These are phyloP conservation scores for Apamea epomidion DNA, from an alignment of 2,888 invertebrate genomes.

Conservation along the genomic window DNA sequence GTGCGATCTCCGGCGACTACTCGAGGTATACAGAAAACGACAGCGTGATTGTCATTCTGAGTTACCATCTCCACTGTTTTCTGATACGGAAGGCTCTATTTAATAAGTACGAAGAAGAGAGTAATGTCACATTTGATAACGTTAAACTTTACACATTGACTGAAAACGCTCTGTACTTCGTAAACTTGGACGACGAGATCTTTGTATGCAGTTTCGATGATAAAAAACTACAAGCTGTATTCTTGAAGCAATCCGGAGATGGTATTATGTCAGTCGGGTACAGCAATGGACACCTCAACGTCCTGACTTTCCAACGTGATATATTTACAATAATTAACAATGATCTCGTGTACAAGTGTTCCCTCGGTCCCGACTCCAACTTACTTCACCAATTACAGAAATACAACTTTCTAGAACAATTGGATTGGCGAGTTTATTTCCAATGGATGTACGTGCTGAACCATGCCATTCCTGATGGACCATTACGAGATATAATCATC, in stretches of 20 bases:
- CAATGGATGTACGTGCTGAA: slow-evolving; percentile 79
- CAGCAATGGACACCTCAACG: slow-evolving; percentile 66
- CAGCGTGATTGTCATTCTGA: slow-evolving; percentile 69
- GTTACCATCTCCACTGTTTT: slow-evolving; percentile 72
- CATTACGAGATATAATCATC: slow-evolving; percentile 75
- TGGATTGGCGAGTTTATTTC: slow-evolving; percentile 81
- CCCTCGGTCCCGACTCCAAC: slow-evolving; percentile 70
- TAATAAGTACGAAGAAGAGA: slow-evolving; percentile 51
- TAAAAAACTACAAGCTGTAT: slow-evolving; percentile 44
- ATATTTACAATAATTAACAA: slow-evolving; percentile 72
- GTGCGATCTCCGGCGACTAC: slow-evolving; percentile 74
- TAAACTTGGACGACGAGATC: slow-evolving; percentile 75
- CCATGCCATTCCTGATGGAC: slow-evolving; percentile 75
- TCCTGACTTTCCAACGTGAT: slow-evolving; percentile 75
- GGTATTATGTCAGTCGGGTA: slow-evolving; percentile 77
- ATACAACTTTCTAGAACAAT: slow-evolving; percentile 78
- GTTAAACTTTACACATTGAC: slow-evolving; percentile 76
- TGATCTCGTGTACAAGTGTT: slow-evolving; percentile 62
- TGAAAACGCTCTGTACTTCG: slow-evolving; percentile 72
- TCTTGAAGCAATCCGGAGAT: slow-evolving; percentile 66
- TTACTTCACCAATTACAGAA: slow-evolving; percentile 70
- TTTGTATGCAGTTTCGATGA: slow-evolving; percentile 68
- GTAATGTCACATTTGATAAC: slow-evolving; percentile 68
- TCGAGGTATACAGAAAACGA: slow-evolving; percentile 77
- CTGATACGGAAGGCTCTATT: slow-evolving; percentile 70